These are phyloP conservation scores for Notothenia rossii DNA, from an alignment of 2,113 vertebrate genomes.

Conservation along the genomic window DNA sequence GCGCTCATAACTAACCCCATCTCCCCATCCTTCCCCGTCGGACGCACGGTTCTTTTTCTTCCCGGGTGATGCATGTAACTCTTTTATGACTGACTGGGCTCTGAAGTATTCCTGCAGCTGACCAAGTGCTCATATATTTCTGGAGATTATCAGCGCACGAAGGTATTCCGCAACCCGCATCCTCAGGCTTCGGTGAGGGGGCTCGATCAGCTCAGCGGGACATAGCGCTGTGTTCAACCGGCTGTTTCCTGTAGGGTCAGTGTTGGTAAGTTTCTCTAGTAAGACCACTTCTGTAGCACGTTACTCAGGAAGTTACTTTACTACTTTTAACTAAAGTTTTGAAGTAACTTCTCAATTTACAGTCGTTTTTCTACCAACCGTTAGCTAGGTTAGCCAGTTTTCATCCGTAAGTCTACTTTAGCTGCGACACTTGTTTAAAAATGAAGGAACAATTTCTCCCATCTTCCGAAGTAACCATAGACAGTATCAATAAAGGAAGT, in stretches of 20 bases:
- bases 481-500: too few relatives aligned
- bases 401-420: not conserved
- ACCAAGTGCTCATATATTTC: conserved; percentile 9
- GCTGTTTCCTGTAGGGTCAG: conserved; percentile 45
- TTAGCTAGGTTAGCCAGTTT: not conserved
- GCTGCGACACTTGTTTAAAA: conserved; percentile 17
- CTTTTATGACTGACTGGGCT: conserved; percentile 49
- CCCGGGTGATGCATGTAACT: conserved; percentile 74
- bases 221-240: conserved; percentile 52
- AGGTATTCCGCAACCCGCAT: conserved; percentile 38
- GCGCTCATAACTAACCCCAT: conserved; percentile 49
- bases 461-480: not conserved
- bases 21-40: conserved; percentile 55
- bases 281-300: not conserved
- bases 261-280: conserved; percentile 49
- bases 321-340: too few relatives aligned
- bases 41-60: conserved; percentile 39
- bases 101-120: conserved; percentile 20
- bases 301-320: conserved; percentile 1
- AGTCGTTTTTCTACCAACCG: not conserved
- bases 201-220: conserved; percentile 56
- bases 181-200: conserved; percentile 55
- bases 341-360: too few relatives aligned
- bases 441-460: conserved; percentile 1
- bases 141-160: conserved; percentile 19